Conservation (phyloP, 2,797 vertebrate genomes). For the Lagodon rhomboides region DNA sequence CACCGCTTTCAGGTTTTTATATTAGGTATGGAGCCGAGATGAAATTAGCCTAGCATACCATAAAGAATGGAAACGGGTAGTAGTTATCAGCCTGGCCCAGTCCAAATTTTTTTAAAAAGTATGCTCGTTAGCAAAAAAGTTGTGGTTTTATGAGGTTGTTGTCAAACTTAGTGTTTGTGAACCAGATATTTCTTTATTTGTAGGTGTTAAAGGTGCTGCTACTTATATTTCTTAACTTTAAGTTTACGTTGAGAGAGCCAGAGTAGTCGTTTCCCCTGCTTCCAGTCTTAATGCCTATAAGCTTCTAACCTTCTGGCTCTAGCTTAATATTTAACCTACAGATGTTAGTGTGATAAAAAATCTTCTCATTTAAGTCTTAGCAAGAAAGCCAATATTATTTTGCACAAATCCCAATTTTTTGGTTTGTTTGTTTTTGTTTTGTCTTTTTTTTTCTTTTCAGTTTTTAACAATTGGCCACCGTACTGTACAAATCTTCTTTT, state of each 20-base stretch:
- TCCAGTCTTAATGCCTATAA: neutral
- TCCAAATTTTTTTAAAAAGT: neutral
- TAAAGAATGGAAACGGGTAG: neutral
- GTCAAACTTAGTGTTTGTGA: neutral
- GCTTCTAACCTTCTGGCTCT: accelerated
- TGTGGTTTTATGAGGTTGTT: neutral
- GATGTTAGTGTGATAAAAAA: neutral
- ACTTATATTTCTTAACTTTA: neutral
- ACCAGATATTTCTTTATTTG: neutral
- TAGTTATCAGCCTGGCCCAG: neutral
- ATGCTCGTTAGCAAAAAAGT: neutral
- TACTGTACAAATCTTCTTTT: neutral
- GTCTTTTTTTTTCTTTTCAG: neutral
- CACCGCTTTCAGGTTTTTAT: neutral
- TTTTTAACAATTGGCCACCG: neutral
- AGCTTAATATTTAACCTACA: neutral
- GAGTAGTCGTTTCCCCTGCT: neutral
- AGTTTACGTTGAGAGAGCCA: neutral
- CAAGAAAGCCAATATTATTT: neutral
- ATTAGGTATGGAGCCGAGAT: too few species aligned
- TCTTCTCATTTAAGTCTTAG: neutral
- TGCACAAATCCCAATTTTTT: neutral
- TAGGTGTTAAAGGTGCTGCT: neutral
- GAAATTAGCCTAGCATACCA: neutral
- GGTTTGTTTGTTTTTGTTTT: neutral